Evolutionary conservation across 2,797 vertebrate species (phyloP).

Genomic region (Pseudochirops cupreus): DNA sequence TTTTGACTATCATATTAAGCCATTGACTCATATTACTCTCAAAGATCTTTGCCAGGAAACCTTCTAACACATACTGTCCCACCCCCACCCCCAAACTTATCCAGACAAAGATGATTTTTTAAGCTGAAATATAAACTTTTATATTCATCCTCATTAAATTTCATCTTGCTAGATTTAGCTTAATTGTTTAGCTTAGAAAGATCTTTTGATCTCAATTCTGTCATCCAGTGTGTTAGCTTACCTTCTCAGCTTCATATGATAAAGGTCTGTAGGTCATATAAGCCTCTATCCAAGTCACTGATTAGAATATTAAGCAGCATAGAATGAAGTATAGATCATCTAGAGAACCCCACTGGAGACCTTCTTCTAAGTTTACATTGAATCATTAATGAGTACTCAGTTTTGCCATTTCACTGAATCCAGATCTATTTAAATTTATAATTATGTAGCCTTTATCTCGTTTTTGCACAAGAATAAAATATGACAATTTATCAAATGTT

Average conservation of each 20-base stretch:
- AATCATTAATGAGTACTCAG: neutral
- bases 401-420: neutral
- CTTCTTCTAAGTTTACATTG: neutral
- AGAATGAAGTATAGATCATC: neutral
- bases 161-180: neutral
- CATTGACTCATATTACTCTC: neutral
- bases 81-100: neutral
- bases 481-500: neutral
- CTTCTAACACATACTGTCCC: neutral
- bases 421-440: neutral
- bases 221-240: neutral
- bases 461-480: neutral
- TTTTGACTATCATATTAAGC: neutral
- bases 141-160: neutral
- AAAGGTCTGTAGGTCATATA: neutral
- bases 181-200: neutral
- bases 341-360: neutral
- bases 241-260: neutral
- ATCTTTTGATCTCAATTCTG: neutral
- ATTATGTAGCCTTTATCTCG: neutral
- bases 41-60: neutral
- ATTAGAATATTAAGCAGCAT: neutral
- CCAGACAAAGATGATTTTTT: neutral
- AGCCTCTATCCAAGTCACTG: neutral
- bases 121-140: neutral